Percentiles rank a stretch among this genome's conserved stretches.
phyloP scores from a whole-genome alignment of 2,113 vertebrate species.

The Hypanus sabinus region DNA sequence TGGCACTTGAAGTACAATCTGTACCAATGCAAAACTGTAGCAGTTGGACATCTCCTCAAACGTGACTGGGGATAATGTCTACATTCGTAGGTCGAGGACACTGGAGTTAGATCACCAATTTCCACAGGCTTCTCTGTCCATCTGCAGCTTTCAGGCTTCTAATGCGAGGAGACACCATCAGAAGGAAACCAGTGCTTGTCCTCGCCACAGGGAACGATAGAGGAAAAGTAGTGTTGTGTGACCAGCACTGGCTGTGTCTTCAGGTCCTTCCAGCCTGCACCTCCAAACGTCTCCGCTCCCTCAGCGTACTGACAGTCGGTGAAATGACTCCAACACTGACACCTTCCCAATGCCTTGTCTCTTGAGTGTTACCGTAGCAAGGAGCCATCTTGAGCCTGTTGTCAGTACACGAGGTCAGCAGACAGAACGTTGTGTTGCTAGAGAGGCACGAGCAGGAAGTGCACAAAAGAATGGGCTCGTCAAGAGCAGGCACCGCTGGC shows the following conservation, averaged over 20 bases:
- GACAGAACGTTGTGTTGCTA: neutral
- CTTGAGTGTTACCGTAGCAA: neutral
- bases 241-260: constrained; percentile 31
- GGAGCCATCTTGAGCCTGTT: neutral
- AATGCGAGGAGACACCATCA: constrained; percentile 71
- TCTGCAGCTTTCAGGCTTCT: constrained; percentile 62
- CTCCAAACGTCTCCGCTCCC: constrained; percentile 39
- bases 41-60: constrained; percentile 47
- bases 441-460: neutral
- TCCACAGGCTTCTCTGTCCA: constrained; percentile 47
- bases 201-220: constrained; percentile 59
- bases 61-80: constrained; percentile 27
- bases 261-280: constrained; percentile 40
- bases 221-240: constrained; percentile 41
- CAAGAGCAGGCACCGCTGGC: constrained; percentile 41
- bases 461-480: neutral
- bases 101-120: constrained; percentile 38
- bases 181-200: constrained; percentile 66
- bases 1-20: constrained; percentile 58
- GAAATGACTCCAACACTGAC: constrained; percentile 43
- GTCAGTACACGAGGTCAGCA: neutral
- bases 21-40: constrained; percentile 47
- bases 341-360: constrained; percentile 42
- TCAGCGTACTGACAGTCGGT: neutral
- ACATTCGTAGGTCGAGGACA: constrained; percentile 48